Evolutionary conservation across 2,888 invertebrate genomes (phyloP).

Genomic region (Abrostola triplasia): DNA sequence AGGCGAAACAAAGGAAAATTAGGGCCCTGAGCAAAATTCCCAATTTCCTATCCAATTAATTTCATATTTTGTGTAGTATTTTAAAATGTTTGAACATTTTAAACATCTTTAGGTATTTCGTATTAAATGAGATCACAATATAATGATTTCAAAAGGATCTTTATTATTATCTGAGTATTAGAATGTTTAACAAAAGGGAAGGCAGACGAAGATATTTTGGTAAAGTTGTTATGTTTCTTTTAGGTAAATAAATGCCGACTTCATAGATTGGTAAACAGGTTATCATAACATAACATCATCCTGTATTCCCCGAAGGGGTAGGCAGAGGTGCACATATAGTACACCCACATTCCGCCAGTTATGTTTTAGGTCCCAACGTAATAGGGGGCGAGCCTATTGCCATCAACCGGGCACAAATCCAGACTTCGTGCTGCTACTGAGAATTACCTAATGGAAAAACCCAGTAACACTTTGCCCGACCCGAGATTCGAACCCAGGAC

Average conservation of each 20-base stretch:
- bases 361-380: too few species aligned
- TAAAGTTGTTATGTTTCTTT: background rate
- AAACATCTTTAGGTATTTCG: constrained; percentile 25
- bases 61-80: constrained; percentile 47
- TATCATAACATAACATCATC: too few species aligned
- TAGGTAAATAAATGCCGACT: background rate
- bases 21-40: constrained; percentile 37
- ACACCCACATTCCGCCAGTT: too few species aligned
- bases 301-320: too few species aligned
- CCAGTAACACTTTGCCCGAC: too few species aligned
- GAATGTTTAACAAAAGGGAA: background rate
- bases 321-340: too few species aligned
- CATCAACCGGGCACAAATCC: too few species aligned
- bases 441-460: too few species aligned
- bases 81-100: constrained; percentile 32
- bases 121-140: constrained; percentile 7
- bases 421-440: too few species aligned
- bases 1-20: constrained; percentile 56
- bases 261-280: background rate
- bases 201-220: background rate
- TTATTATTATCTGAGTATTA: constrained; percentile 1
- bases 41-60: constrained; percentile 54
- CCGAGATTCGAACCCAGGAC: too few species aligned
- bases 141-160: constrained; percentile 3
- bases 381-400: too few species aligned